Evolutionary conservation across 2,888 invertebrate species (phyloP).

Genomic region (Elgonia sp.): DNA sequence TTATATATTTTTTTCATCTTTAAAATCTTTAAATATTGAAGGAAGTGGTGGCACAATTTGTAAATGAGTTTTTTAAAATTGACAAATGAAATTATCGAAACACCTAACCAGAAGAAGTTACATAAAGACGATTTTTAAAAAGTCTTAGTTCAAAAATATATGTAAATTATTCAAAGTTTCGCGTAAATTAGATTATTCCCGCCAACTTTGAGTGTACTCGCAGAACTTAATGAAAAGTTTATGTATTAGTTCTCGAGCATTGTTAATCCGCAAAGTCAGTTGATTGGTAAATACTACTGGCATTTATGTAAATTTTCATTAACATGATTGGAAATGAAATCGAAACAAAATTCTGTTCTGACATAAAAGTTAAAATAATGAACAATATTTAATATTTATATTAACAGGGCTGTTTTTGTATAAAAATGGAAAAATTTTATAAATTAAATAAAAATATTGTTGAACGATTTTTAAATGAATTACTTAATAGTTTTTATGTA

Average conservation of each 20-base stretch:
- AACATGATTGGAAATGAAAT: neutral
- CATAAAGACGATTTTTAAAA: slow-evolving; percentile 23
- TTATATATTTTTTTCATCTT: neutral
- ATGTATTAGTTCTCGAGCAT: slow-evolving; percentile 20
- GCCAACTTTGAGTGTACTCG: slow-evolving; percentile 17
- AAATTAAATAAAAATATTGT: no score
- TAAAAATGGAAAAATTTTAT: no score
- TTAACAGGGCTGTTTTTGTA: no score
- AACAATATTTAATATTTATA: no score
- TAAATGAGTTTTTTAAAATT: slow-evolving; percentile 21
- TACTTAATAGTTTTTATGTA: no score
- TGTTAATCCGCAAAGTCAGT: slow-evolving; percentile 18
- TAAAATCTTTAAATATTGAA: neutral
- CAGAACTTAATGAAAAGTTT: slow-evolving; percentile 28
- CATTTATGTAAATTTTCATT: slow-evolving; percentile 8
- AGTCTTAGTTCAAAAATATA: slow-evolving; percentile 24
- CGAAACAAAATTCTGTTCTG: slow-evolving; percentile 14
- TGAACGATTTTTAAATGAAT: no score
- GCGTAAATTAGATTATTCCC: slow-evolving; percentile 15
- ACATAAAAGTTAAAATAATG: no score
- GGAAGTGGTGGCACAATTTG: slow-evolving; percentile 7
- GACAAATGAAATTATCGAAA: slow-evolving; percentile 31
- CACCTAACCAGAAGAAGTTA: neutral
- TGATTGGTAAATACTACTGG: slow-evolving; percentile 26
- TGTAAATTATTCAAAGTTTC: slow-evolving; percentile 41